A percentile compares a stretch with the other conserved stretches of the same genome.
These are phyloP conservation scores for Polypedilum vanderplanki DNA, from an alignment of 1,140 invertebrate species.

Conservation along the genomic window DNA sequence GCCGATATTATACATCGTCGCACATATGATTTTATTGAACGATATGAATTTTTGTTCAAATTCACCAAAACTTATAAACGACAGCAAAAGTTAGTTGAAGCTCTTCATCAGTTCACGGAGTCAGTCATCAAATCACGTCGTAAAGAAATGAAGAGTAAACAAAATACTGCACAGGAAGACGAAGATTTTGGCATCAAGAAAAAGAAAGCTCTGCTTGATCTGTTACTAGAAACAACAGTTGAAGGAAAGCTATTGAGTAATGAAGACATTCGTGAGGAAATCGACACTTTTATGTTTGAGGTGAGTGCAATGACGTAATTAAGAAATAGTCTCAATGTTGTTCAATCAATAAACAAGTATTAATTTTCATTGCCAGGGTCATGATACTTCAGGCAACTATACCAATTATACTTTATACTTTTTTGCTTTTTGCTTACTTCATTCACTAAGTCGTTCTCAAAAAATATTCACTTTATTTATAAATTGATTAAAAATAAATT, in stretches of 20 bases:
- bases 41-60: not conserved
- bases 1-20: not conserved
- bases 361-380: conserved; percentile 30
- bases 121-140: conserved; percentile 8
- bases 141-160: conserved; percentile 24
- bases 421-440: no score
- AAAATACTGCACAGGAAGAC: not conserved
- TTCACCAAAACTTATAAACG: not conserved
- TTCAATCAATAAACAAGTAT: not conserved
- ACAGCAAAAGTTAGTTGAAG: not conserved
- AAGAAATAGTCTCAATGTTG: conserved; percentile 3
- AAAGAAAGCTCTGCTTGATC: conserved; percentile 59
- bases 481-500: no score
- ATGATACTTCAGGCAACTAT: no score
- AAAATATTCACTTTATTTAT: no score
- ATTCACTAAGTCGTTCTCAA: no score
- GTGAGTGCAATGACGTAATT: conserved; percentile 41
- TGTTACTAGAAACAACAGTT: conserved; percentile 52
- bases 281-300: conserved; percentile 65
- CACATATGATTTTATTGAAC: not conserved
- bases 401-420: no score
- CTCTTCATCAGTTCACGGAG: conserved; percentile 21
- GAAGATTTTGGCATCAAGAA: conserved; percentile 41
- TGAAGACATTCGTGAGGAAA: conserved; percentile 58
- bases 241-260: conserved; percentile 48